Conservation (phyloP, 2,797 vertebrate species). For the Sebastes melanostomus region DNA sequence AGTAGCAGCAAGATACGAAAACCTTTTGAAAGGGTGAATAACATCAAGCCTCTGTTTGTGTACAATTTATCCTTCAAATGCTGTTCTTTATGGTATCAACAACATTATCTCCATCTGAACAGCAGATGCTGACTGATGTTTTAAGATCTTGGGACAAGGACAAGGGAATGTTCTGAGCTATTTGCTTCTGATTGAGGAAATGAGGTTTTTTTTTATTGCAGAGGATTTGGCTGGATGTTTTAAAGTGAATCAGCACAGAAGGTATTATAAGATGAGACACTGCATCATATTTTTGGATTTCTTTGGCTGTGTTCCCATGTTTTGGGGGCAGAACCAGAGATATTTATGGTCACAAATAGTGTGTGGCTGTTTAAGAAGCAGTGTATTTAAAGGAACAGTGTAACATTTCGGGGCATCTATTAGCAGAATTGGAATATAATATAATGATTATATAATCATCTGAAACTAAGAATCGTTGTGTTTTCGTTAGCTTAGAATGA, state of each 20-base stretch:
- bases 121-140: background rate
- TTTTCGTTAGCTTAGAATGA: no score
- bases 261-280: slow-evolving; percentile 30
- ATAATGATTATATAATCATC: no score
- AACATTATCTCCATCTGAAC: background rate
- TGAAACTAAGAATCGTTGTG: no score
- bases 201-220: background rate
- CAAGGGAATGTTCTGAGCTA: background rate
- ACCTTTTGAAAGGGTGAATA: background rate
- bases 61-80: background rate
- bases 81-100: background rate
- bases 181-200: slow-evolving; percentile 1
- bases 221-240: slow-evolving; percentile 32
- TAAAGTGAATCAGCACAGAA: slow-evolving; percentile 37
- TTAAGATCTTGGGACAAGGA: background rate
- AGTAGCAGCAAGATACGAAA: background rate
- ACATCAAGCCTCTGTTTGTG: background rate
- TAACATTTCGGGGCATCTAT: no score
- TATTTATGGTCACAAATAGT: slow-evolving; percentile 16
- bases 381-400: background rate
- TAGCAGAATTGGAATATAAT: no score
- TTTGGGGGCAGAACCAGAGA: slow-evolving; percentile 18
- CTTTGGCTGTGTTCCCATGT: slow-evolving; percentile 28
- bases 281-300: slow-evolving; percentile 35
- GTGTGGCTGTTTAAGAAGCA: background rate